Base-by-base conservation (phyloP, 2,113 vertebrate genomes). In the Cettia cetti region DNA sequence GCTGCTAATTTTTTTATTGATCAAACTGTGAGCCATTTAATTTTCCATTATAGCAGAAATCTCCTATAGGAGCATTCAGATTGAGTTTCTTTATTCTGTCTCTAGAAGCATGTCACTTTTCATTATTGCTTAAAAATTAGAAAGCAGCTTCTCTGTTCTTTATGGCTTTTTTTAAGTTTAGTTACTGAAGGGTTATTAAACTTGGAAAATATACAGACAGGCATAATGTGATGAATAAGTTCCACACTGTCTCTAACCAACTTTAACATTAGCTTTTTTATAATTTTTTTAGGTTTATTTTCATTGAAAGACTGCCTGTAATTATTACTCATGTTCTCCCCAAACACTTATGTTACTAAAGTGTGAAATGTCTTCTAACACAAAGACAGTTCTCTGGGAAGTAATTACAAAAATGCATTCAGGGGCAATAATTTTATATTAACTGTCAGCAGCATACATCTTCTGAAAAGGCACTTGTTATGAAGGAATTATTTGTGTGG, bases 341-440 rank as follows among this genome's bases (percentile, higher is more conserved):
- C 82, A 97, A 98, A 98, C 98, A 98, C 98, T 98, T 97, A 98
- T 91, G 97, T 97, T 98, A 97, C 97, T 97, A 98, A 98, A 98
- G 98, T 98, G 98, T 96, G 97, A 98, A 98, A 98, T 97, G 97
- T 98, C 98, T 98, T 98, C 97, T 97, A 98, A 98, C 97, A 98
- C 97, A 98, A 98, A 98, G 98, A 98, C 97, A 97, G 98, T 98
- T 98, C 98, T 98, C 98, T 98, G 97, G 98, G 97, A 98, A 98
- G 98, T 98, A 98, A 98, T 98, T 98, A 98, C 97, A 95, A 97
- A 98, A 98, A 98, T 97, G 97, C 98, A 98, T 98, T 98, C 97
- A 98, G 98, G 98, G 96, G 98, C 98, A 98, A 98, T 98, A 98
- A 98, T 97, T 98, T 97, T 97, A 96, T 98, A 98, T 98, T 98